These are phyloP conservation scores for Thripadectes ignobilis DNA, from an alignment of 2,797 vertebrate species.

Conservation along the genomic window DNA sequence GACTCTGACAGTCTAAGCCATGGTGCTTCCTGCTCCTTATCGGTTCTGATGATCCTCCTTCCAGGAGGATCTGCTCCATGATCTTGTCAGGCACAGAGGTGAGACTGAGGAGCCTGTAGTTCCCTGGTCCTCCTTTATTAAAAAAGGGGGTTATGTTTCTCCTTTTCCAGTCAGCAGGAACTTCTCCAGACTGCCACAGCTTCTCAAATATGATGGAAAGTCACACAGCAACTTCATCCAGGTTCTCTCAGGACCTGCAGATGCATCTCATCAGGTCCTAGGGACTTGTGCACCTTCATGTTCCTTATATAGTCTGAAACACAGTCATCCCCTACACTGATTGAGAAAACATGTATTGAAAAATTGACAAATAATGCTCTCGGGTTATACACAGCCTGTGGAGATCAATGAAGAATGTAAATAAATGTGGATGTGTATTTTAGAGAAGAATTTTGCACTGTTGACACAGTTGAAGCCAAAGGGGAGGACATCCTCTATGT, in stretches of 20 bases:
- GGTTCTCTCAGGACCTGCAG: neutral
- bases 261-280: neutral
- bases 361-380: neutral
- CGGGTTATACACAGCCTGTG: neutral
- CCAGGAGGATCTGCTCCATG: neutral
- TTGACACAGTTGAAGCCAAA: neutral
- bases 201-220: neutral
- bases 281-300: neutral
- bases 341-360: neutral
- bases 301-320: neutral
- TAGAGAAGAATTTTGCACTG: neutral
- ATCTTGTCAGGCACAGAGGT: neutral
- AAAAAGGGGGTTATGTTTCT: neutral
- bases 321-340: neutral
- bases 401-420: neutral
- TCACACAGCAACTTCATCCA: neutral
- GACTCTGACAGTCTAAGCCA: neutral
- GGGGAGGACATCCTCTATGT: neutral
- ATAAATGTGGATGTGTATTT: neutral
- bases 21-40: neutral
- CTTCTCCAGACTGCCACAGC: neutral
- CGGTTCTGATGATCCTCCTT: neutral
- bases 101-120: neutral
- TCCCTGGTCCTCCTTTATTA: neutral
- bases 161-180: neutral